Evolutionary conservation across 2,888 invertebrate genomes (phyloP).

Genomic region (Caenorhabditis sp.): DNA sequence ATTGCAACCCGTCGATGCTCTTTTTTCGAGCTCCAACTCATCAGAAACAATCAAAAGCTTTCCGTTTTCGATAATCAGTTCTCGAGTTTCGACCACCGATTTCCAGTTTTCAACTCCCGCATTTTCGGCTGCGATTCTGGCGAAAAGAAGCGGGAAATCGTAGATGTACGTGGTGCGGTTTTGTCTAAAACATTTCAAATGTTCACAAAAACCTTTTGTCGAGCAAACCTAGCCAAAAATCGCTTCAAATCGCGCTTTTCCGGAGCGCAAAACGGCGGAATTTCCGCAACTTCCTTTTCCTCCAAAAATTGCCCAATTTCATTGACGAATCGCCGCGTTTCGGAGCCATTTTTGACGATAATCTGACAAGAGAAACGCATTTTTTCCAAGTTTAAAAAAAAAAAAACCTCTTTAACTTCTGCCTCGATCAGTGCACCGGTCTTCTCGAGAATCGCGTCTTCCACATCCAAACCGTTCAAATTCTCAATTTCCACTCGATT

Average conservation of each 20-base stretch:
- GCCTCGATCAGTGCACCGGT: neutral
- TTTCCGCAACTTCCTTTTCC: neutral
- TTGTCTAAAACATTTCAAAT: slow-evolving; percentile 8
- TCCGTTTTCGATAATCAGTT: slow-evolving; percentile 13
- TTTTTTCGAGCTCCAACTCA: slow-evolving; percentile 13
- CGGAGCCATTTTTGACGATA: neutral
- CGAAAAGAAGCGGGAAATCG: slow-evolving; percentile 39
- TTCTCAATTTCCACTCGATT: slow-evolving; percentile 28
- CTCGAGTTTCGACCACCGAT: slow-evolving; percentile 2
- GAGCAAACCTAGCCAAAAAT: slow-evolving; percentile 20
- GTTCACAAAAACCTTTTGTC: neutral
- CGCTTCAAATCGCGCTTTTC: slow-evolving; percentile 29
- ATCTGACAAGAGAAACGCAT: neutral
- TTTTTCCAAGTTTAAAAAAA: too few relatives aligned
- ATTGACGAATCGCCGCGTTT: neutral
- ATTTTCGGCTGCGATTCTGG: neutral
- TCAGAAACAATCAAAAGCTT: slow-evolving; percentile 15
- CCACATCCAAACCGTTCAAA: too few relatives aligned
- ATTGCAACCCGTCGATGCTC: slow-evolving; percentile 22
- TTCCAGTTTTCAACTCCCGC: neutral
- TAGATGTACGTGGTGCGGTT: slow-evolving; percentile 51
- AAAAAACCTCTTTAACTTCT: slow-evolving; percentile 11
- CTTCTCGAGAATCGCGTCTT: neutral
- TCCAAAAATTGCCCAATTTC: slow-evolving; percentile 1
- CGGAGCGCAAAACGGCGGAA: neutral